Evolutionary conservation across 2,888 invertebrate species (phyloP).

Genomic region (Netelia melanura): DNA sequence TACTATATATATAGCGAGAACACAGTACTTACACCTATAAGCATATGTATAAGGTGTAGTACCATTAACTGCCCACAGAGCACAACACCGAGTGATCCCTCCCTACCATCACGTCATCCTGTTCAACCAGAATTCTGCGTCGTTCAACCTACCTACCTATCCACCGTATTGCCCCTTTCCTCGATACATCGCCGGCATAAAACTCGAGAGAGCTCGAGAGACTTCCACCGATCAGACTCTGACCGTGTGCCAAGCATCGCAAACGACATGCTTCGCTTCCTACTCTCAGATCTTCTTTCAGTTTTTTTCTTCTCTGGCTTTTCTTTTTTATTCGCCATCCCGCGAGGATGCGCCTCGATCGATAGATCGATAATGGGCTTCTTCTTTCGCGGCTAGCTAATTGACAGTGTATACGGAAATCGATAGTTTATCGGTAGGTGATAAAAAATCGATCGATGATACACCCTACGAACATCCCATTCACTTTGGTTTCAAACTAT

Average conservation of each 20-base stretch:
- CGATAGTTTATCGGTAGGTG: background rate
- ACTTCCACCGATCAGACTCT: constrained; percentile 61
- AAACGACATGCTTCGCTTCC: constrained; percentile 74
- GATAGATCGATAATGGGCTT: constrained; percentile 36
- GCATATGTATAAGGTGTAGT: background rate
- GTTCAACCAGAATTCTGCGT: constrained; percentile 15
- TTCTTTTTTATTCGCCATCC: constrained; percentile 1
- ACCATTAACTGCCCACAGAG: constrained; percentile 12
- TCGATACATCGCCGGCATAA: background rate
- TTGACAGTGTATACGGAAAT: constrained; percentile 40
- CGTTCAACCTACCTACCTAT: constrained; percentile 73
- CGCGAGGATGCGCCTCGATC: constrained; percentile 63
- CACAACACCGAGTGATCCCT: constrained; percentile 23
- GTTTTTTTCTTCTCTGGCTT: constrained; percentile 40
- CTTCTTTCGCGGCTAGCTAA: constrained; percentile 47
- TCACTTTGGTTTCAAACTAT: no score
- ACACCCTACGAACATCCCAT: background rate
- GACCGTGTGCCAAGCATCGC: constrained; percentile 51
- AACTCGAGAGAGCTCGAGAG: constrained; percentile 35
- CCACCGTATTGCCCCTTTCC: constrained; percentile 67
- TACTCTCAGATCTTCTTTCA: constrained; percentile 43
- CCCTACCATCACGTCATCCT: background rate
- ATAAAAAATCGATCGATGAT: constrained; percentile 3
- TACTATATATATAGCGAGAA: no score
- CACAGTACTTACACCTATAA: background rate